Percentiles rank a stretch among this genome's conserved stretches.
These are phyloP conservation scores for Redunca redunca DNA, from an alignment of 2,113 vertebrate genomes.

Conservation along the genomic window DNA sequence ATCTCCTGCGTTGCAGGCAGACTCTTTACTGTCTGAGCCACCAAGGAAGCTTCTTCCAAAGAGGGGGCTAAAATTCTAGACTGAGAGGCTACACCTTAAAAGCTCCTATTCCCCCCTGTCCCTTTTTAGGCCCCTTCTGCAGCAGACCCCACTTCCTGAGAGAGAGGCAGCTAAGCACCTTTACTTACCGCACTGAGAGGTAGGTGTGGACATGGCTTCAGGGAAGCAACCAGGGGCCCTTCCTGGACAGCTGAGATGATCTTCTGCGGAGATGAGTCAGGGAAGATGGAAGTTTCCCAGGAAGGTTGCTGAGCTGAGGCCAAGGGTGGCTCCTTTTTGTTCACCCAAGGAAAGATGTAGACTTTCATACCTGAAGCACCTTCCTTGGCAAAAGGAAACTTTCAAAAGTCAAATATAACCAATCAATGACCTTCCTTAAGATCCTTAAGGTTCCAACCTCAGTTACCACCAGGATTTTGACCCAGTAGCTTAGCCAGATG, in stretches of 20 bases:
- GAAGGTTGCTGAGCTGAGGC: background rate
- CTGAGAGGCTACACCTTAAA: background rate
- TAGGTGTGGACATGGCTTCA: background rate
- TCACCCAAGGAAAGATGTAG: background rate
- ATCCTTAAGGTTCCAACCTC: background rate
- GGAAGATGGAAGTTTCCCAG: background rate
- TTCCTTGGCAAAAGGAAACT: background rate
- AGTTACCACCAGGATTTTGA: background rate
- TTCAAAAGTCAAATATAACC: background rate
- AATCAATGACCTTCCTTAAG: background rate
- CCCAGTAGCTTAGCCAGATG: background rate
- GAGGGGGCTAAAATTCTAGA: background rate
- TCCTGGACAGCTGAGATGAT: background rate
- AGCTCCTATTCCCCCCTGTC: background rate
- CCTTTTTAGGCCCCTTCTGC: accelerated
- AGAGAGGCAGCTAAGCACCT: background rate
- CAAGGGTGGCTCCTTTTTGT: background rate
- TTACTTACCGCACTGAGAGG: accelerated
- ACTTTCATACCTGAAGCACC: background rate
- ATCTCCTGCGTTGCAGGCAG: background rate
- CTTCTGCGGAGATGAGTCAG: background rate
- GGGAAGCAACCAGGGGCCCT: background rate
- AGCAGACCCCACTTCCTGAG: background rate
- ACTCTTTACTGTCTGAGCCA: background rate
- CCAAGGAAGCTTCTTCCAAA: background rate